phyloP scores from a whole-genome alignment of 2,888 invertebrate genomes.

The Stenurella melanura region DNA sequence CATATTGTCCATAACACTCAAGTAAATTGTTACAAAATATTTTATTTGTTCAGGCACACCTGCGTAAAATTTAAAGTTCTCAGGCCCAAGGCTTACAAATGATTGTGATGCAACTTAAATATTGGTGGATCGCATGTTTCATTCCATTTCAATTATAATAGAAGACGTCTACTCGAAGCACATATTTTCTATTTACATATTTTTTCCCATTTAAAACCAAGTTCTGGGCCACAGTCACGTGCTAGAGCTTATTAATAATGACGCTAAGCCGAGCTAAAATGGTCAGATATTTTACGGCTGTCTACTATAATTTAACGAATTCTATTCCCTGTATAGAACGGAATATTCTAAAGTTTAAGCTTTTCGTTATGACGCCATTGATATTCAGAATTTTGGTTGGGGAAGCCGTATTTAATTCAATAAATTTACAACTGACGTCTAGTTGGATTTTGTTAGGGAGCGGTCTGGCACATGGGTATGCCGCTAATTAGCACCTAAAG shows the following conservation, averaged over 20 bases:
- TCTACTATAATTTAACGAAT: constrained; percentile 51
- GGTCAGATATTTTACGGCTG: constrained; percentile 54
- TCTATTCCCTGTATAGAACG: constrained; percentile 38
- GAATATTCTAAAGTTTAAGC: constrained; percentile 26
- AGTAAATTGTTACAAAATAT: constrained; percentile 3
- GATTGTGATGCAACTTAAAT: neutral
- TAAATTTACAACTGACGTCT: constrained; percentile 51
- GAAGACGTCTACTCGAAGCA: constrained; percentile 13
- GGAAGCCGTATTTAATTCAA: constrained; percentile 49
- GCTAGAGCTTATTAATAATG: constrained; percentile 49
- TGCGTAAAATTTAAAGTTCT: neutral
- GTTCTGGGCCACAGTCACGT: constrained; percentile 53
- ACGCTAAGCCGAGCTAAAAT: constrained; percentile 43
- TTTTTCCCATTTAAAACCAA: constrained; percentile 49
- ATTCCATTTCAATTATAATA: constrained; percentile 12
- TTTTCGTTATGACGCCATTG: constrained; percentile 45
- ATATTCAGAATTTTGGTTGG: constrained; percentile 50
- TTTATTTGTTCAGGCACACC: neutral
- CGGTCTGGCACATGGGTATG: neutral
- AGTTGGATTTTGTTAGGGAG: constrained; percentile 7
- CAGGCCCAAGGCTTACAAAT: neutral
- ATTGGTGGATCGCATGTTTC: neutral
- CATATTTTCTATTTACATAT: constrained; percentile 31
- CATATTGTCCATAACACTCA: neutral
- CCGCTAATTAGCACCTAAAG: neutral